Base-by-base conservation (phyloP, 1,140 invertebrate genomes). In the Sycophaga agraensis region DNA sequence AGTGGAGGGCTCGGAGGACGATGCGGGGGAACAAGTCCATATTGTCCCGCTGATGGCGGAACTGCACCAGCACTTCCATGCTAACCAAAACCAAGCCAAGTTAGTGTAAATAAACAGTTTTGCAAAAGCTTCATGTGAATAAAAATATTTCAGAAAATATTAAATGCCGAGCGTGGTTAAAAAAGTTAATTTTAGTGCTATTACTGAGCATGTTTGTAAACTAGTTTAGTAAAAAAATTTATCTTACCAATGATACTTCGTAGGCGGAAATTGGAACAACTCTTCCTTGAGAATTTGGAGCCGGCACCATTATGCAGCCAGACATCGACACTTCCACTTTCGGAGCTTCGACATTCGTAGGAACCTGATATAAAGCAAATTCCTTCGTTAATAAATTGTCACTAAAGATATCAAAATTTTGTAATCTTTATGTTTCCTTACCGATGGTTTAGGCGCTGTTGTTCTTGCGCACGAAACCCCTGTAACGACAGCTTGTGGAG, bases 201-300 rank as follows among this genome's bases (percentile, higher is more conserved):
- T n/a, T n/a, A n/a, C n/a, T n/a, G n/a, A n/a, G n/a, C n/a, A n/a
- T n/a, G n/a, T n/a, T n/a, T n/a, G n/a, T n/a, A n/a, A n/a, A n/a
- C n/a, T n/a, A n/a, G n/a, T n/a, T n/a, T n/a, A n/a, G n/a, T n/a
- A n/a, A 31, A 31, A 6, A 31, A 31, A 31, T 31, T 31, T 31
- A 31, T 31, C 87, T 88, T 81, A 93, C 90, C 88, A 91, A 70
- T 68, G 83, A 84, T 9, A 85, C 80, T 66, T 89, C 87, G 59
- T 85, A 89, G 14, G 84, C 75, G 12, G 85, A 77, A 54, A 87
- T 80, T 3, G 86, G 81, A 63, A 88, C 82, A 5, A 81, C 83
- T 12, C 70, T 62, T 81, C 76, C 66, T 81, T 78, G 74, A 66
- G 83, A 81, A 64, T 83, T 87, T 2, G 87, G 84, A 45, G 87